Evolutionary conservation across 2,888 invertebrate genomes (phyloP).

Genomic region (Mythimna loreyi): DNA sequence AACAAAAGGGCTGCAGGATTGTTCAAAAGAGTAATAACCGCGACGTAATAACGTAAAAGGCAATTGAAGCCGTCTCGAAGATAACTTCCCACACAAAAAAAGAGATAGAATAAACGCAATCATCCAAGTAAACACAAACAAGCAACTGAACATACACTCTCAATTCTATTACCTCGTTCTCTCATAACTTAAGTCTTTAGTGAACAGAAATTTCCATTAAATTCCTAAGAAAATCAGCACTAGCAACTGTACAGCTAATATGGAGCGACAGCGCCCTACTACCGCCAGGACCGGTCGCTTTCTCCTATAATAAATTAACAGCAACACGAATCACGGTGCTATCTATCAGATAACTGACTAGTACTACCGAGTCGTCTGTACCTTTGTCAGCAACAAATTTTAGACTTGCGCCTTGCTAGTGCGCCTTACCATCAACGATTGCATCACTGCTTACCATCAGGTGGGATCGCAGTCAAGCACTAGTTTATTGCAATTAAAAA

Average conservation of each 20-base stretch:
- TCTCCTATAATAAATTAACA: conserved; percentile 68
- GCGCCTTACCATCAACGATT: too few relatives aligned
- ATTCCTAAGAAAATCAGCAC: conserved; percentile 57
- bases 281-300: conserved; percentile 67
- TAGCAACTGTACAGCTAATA: conserved; percentile 62
- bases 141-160: conserved; percentile 8
- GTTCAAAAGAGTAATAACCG: too few relatives aligned
- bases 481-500: too few relatives aligned
- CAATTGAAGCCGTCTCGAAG: too few relatives aligned
- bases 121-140: neutral
- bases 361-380: conserved; percentile 11
- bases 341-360: conserved; percentile 57
- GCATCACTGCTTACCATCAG: too few relatives aligned
- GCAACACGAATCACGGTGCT: conserved; percentile 45
- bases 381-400: neutral
- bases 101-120: neutral
- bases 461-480: too few relatives aligned
- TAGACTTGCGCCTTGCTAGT: too few relatives aligned
- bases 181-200: conserved; percentile 13
- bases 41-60: too few relatives aligned
- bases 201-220: conserved; percentile 51
- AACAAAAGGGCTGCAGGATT: too few relatives aligned
- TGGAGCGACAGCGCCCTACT: conserved; percentile 74
- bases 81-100: neutral
- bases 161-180: conserved; percentile 29